These are phyloP conservation scores for Solenopsis invicta DNA, from an alignment of 1,140 invertebrate species.

Conservation along the genomic window DNA sequence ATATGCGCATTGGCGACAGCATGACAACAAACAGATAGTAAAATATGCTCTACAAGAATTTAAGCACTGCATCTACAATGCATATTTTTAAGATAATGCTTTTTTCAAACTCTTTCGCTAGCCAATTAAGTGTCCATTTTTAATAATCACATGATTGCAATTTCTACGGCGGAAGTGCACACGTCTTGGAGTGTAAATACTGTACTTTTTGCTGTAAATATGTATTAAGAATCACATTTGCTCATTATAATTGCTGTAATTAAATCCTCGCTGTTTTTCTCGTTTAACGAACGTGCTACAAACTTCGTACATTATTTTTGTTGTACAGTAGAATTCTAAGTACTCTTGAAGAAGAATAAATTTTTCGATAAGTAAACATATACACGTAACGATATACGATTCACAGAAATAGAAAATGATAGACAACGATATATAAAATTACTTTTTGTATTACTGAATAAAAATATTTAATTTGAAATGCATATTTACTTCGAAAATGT, in stretches of 20 bases:
- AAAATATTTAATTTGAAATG: background rate
- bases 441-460: background rate
- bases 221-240: slow-evolving; percentile 31
- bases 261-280: slow-evolving; percentile 35
- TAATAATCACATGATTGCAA: slow-evolving; percentile 1
- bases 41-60: slow-evolving; percentile 16
- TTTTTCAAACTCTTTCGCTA: slow-evolving; percentile 41
- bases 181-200: background rate
- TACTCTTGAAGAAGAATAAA: background rate
- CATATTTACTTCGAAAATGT: background rate
- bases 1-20: background rate
- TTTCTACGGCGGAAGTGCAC: slow-evolving; percentile 22
- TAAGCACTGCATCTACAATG: background rate
- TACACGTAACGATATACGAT: background rate
- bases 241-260: slow-evolving; percentile 32
- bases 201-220: slow-evolving; percentile 22
- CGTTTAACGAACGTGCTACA: background rate
- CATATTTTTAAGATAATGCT: background rate
- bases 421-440: background rate
- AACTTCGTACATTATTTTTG: background rate
- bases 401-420: background rate
- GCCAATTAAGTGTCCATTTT: slow-evolving; percentile 34
- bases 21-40: background rate
- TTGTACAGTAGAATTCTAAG: background rate
- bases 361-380: background rate